A percentile compares a stretch with the other conserved stretches of the same genome.
Conservation (phyloP, 2,113 vertebrate species). For the Turnix velox region DNA sequence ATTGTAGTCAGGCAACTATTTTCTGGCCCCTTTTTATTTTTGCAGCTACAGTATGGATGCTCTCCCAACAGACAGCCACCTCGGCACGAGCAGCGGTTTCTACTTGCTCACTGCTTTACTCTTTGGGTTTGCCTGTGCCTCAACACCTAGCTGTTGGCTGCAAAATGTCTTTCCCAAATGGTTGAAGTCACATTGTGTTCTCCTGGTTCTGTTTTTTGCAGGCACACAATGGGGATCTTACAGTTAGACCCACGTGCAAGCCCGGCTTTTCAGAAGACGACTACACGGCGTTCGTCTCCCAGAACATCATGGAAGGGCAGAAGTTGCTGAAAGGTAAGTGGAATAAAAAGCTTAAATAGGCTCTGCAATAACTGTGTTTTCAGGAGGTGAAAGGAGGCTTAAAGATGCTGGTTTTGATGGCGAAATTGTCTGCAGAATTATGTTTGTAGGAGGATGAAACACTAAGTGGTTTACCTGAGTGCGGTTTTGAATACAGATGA, state of each 20-base stretch:
- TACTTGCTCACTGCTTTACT: not conserved
- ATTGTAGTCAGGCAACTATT: slow-evolving; percentile 44
- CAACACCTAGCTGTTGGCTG: not conserved
- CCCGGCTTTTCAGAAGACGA: slow-evolving; percentile 76
- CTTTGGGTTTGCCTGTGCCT: not conserved
- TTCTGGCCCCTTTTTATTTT: slow-evolving; percentile 37
- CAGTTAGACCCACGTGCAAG: slow-evolving; percentile 71
- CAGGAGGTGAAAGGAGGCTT: not conserved
- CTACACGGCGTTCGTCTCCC: slow-evolving; percentile 73
- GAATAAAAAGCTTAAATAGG: slow-evolving; percentile 35
- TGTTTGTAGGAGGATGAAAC: not conserved
- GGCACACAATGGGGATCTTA: slow-evolving; percentile 73
- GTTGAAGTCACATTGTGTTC: not conserved
- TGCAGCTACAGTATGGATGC: slow-evolving; percentile 35
- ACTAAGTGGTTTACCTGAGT: not conserved
- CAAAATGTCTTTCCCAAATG: not conserved
- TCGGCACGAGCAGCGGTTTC: not conserved
- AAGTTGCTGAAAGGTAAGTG: slow-evolving; percentile 80
- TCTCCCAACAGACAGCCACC: not conserved
- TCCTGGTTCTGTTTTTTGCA: slow-evolving; percentile 20
- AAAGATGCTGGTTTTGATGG: slow-evolving; percentile 1
- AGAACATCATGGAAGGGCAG: slow-evolving; percentile 74
- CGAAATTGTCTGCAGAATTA: not conserved
- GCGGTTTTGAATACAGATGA: slow-evolving; percentile 24
- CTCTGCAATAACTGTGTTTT: not conserved